Conservation (phyloP, 2,113 vertebrate genomes). For the Merops nubicus region DNA sequence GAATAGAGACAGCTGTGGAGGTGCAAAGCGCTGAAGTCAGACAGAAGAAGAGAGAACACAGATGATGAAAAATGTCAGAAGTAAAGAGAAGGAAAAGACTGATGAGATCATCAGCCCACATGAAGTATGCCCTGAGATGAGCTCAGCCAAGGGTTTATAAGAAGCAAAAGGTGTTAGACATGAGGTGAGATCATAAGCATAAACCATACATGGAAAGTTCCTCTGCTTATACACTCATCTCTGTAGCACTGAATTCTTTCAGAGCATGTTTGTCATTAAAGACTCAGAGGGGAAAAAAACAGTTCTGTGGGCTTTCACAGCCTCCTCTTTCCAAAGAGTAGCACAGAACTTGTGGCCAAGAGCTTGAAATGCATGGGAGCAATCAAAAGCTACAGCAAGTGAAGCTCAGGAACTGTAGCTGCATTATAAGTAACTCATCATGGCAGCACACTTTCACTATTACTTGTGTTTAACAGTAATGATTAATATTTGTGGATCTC, state of each 20-base stretch:
- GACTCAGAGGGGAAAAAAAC: not conserved
- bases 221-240: fast-evolving
- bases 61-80: not conserved
- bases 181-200: not conserved
- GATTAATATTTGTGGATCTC: not conserved
- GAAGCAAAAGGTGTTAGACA: not conserved
- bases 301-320: not conserved
- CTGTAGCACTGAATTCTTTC: not conserved
- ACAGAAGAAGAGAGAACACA: not conserved
- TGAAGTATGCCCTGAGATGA: not conserved
- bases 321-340: not conserved
- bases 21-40: not conserved
- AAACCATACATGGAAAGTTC: not conserved
- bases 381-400: not conserved
- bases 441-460: not conserved
- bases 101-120: not conserved
- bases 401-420: not conserved
- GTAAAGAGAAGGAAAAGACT: not conserved
- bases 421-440: not conserved
- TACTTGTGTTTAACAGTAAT: not conserved
- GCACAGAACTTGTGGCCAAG: not conserved
- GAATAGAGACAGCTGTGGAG: not conserved
- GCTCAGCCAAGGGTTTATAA: not conserved
- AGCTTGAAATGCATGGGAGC: not conserved
- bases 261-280: not conserved